phyloP scores from a whole-genome alignment of 2,888 invertebrate species.

The Gymnoscelis rufifasciata region DNA sequence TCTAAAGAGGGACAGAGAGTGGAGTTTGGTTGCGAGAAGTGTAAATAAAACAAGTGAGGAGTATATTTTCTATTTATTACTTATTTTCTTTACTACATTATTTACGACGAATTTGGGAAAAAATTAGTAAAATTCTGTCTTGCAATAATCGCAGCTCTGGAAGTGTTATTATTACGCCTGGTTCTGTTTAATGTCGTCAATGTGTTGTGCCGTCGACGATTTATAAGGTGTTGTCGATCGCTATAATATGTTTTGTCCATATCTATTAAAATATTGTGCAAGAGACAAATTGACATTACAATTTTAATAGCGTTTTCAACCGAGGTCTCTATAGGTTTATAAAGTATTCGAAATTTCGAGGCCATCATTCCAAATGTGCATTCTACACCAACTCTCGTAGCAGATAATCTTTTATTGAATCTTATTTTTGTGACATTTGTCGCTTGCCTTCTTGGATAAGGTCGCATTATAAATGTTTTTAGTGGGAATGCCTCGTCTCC shows the following conservation, averaged over 20 bases:
- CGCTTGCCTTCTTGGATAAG: conserved; percentile 17
- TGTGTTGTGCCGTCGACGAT: conserved; percentile 15
- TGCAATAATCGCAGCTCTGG: conserved; percentile 24
- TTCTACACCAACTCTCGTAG: conserved; percentile 19
- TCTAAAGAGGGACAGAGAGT: conserved; percentile 25
- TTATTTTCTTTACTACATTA: conserved; percentile 17
- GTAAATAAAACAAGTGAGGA: conserved; percentile 14
- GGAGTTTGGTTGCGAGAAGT: conserved; percentile 21
- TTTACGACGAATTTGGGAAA: conserved; percentile 19
- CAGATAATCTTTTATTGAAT: conserved; percentile 23
- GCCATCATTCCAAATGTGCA: conserved; percentile 21
- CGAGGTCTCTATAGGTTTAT: conserved; percentile 15
- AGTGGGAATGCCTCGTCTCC: conserved; percentile 22
- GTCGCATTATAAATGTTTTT: conserved; percentile 17
- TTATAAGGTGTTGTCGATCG: conserved; percentile 13
- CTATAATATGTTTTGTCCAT: conserved; percentile 16
- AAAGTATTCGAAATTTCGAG: conserved; percentile 13
- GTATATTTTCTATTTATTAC: conserved; percentile 18
- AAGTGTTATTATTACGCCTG: conserved; percentile 21
- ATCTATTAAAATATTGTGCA: conserved; percentile 24
- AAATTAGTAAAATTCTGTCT: conserved; percentile 23
- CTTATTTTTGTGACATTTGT: conserved; percentile 18
- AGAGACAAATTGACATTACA: conserved; percentile 14
- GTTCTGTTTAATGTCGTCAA: conserved; percentile 21
- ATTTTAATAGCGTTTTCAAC: conserved; percentile 18